Percentiles rank a stretch among this genome's conserved stretches.
Evolutionary conservation across 1,140 invertebrate genomes (phyloP).

Genomic region (Episyrphus balteatus): DNA sequence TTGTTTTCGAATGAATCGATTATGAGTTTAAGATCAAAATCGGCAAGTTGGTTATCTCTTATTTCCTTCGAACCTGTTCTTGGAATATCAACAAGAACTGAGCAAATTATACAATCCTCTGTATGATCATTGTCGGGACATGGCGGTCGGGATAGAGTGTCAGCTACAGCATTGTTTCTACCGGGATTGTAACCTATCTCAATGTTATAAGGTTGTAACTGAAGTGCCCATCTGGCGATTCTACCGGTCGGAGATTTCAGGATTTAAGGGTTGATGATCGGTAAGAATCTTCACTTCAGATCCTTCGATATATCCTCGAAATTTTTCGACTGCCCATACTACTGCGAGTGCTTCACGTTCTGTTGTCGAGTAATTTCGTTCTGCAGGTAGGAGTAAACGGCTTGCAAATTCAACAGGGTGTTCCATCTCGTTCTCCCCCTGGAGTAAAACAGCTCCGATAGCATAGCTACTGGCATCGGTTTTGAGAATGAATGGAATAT

Average conservation of each 20-base stretch:
- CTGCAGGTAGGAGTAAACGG: conserved; percentile 27
- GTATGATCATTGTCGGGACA: neutral
- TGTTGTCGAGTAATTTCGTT: conserved; percentile 38
- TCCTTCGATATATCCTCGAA: conserved; percentile 33
- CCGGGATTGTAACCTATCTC: too few relatives aligned
- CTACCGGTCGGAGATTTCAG: conserved; percentile 34
- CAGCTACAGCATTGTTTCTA: conserved; percentile 19
- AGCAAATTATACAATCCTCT: conserved; percentile 11
- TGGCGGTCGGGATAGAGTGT: conserved; percentile 18
- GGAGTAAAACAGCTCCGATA: conserved; percentile 23
- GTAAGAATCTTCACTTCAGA: conserved; percentile 38
- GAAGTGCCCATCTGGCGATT: conserved; percentile 38
- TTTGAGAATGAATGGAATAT: conserved; percentile 12
- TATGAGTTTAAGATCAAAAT: conserved; percentile 1
- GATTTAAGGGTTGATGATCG: conserved; percentile 40
- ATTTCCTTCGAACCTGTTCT: conserved; percentile 7
- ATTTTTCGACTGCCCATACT: conserved; percentile 38
- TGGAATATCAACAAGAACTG: conserved; percentile 11
- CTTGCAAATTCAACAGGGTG: conserved; percentile 33
- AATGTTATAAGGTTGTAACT: conserved; percentile 36
- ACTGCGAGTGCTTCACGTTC: conserved; percentile 41
- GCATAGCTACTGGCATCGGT: conserved; percentile 18
- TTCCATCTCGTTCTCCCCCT: conserved; percentile 8
- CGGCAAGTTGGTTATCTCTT: conserved; percentile 3
- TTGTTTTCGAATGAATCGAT: conserved; percentile 2